phyloP scores from a whole-genome alignment of 2,797 vertebrate species.

The Hapalemur alaotrensis region DNA sequence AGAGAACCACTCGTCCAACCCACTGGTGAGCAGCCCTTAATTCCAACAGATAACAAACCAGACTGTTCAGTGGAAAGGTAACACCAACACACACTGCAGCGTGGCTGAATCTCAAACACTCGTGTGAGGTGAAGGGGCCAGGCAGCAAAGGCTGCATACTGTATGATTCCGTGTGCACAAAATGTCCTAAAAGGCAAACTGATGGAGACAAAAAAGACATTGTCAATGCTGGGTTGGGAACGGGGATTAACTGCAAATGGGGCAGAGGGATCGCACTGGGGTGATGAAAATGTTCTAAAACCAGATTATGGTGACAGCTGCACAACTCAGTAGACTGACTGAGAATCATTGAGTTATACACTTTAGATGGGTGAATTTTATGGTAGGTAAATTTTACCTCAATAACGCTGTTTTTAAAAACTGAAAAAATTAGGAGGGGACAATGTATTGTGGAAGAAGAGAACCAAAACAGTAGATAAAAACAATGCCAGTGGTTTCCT shows the following conservation, averaged over 20 bases:
- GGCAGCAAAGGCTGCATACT: neutral
- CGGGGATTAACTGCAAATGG: neutral
- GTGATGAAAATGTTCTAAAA: neutral
- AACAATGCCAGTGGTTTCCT: neutral
- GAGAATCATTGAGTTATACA: neutral
- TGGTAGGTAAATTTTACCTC: neutral
- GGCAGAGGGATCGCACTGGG: accelerated
- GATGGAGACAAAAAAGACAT: neutral
- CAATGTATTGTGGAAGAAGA: neutral
- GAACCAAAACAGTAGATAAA: neutral
- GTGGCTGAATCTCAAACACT: neutral
- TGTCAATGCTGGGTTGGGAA: neutral
- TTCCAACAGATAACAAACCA: neutral
- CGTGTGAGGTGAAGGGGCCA: neutral
- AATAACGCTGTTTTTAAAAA: neutral
- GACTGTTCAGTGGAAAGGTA: neutral
- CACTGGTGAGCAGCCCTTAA: neutral
- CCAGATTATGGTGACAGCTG: neutral
- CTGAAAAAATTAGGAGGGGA: neutral
- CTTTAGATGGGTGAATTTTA: neutral
- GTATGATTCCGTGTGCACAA: neutral
- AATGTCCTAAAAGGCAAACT: neutral
- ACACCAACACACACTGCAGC: no score
- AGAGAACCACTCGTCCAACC: neutral
- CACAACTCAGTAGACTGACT: neutral